phyloP scores from a whole-genome alignment of 37 sponge, comb jelly and placozoan genomes.

The Halisarca cf. caerulea region DNA sequence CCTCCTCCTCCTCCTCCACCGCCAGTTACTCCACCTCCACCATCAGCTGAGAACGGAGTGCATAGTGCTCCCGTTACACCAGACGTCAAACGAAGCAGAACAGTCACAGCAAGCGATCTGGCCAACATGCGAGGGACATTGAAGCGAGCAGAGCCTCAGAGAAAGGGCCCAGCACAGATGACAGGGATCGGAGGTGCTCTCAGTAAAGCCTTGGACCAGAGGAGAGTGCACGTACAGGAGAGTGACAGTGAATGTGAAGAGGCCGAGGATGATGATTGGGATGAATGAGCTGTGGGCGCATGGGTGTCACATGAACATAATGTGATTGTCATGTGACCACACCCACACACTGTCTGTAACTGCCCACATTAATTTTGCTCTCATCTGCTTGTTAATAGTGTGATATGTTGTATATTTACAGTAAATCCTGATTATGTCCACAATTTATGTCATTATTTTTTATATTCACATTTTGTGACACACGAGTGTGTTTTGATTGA shows the following conservation, averaged over 20 bases:
- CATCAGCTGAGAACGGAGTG: not conserved
- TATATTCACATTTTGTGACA: too few relatives aligned
- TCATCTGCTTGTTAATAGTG: too few relatives aligned
- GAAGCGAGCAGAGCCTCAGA: not conserved
- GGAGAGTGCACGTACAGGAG: not conserved
- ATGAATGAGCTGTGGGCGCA: not conserved
- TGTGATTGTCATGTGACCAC: too few relatives aligned
- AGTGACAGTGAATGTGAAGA: constrained; percentile 29
- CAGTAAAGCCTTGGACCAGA: not conserved
- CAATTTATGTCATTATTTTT: too few relatives aligned
- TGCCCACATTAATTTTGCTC: too few relatives aligned
- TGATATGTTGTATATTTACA: too few relatives aligned
- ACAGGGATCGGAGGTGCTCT: not conserved
- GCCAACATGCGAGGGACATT: not conserved
- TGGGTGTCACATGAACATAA: too few relatives aligned
- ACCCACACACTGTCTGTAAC: too few relatives aligned
- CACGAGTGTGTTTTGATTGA: too few relatives aligned
- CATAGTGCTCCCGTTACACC: not conserved
- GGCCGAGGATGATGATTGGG: constrained; percentile 15
- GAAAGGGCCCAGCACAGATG: not conserved
- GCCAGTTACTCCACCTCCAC: not conserved
- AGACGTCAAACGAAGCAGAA: not conserved
- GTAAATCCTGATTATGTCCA: too few relatives aligned
- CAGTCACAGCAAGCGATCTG: not conserved
- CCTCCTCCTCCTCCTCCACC: not conserved